phyloP scores from a whole-genome alignment of 2,113 vertebrate genomes.

The Gymnorhina tibicen region DNA sequence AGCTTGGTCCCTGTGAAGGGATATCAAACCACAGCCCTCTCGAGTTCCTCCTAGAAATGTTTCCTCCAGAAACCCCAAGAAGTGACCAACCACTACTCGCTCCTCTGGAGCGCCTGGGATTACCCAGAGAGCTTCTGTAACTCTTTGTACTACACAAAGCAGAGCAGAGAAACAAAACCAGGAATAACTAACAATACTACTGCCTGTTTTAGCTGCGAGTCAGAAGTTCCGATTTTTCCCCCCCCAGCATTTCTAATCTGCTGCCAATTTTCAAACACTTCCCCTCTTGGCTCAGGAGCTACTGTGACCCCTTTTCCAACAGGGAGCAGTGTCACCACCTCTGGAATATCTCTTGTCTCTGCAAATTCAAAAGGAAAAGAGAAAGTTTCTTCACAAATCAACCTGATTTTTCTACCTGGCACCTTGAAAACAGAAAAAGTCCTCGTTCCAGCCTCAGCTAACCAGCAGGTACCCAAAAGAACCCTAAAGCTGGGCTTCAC shows the following conservation, averaged over 20 bases:
- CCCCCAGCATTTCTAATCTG: slow-evolving; percentile 1
- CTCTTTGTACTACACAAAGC: not conserved
- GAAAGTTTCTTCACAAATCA: not conserved
- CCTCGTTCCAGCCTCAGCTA: not conserved
- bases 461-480: not conserved
- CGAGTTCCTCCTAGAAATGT: not conserved
- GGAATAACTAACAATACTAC: slow-evolving; percentile 34
- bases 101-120: not conserved
- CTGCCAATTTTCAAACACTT: slow-evolving; percentile 52
- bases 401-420: not conserved
- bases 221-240: not conserved
- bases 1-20: not conserved
- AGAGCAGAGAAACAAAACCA: slow-evolving; percentile 2
- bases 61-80: not conserved
- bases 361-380: not conserved
- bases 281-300: slow-evolving; percentile 17
- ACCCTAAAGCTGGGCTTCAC: not conserved
- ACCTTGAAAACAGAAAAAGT: not conserved
- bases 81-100: not conserved
- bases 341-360: not conserved
- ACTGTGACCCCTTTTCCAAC: slow-evolving; percentile 2
- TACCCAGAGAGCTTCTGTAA: not conserved
- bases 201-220: not conserved
- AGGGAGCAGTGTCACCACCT: not conserved
- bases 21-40: not conserved